Evolutionary conservation across 2,113 vertebrate species (phyloP).

Genomic region (Riparia riparia): DNA sequence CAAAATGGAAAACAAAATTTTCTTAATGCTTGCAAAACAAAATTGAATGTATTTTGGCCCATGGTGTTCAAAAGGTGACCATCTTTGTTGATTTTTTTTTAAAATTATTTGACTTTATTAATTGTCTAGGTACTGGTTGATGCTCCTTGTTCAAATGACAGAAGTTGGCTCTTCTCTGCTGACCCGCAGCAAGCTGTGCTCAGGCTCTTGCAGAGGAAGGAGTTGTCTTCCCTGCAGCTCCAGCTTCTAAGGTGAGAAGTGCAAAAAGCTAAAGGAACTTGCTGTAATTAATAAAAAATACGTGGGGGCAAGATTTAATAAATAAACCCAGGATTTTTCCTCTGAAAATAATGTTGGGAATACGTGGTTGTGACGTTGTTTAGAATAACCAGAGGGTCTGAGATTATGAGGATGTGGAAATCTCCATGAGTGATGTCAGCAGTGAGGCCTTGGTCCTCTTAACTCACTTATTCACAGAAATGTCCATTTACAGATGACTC

Average conservation of each 20-base stretch:
- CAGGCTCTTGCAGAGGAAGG: conserved; percentile 72
- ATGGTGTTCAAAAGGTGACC: background rate
- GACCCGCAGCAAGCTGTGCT: conserved; percentile 66
- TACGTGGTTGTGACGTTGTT: background rate
- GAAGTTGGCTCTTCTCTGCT: conserved; percentile 91
- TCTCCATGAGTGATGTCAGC: background rate
- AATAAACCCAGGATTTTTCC: background rate
- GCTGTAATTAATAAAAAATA: background rate
- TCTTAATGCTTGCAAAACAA: background rate
- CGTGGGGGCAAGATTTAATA: background rate
- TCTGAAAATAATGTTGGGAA: background rate
- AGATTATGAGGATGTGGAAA: background rate
- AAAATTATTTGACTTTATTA: background rate
- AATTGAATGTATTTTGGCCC: background rate
- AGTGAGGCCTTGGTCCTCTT: background rate
- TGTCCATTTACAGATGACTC: background rate
- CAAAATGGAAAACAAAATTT: background rate
- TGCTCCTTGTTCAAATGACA: conserved; percentile 95
- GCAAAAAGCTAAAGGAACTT: background rate
- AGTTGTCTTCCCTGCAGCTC: conserved; percentile 69
- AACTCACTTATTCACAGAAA: background rate
- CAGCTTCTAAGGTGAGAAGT: conserved; percentile 78
- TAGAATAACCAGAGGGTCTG: background rate
- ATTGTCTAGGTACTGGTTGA: conserved; percentile 77
- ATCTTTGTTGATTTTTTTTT: background rate